phyloP scores from a whole-genome alignment of 2,888 invertebrate genomes.

The Tyria jacobaeae region DNA sequence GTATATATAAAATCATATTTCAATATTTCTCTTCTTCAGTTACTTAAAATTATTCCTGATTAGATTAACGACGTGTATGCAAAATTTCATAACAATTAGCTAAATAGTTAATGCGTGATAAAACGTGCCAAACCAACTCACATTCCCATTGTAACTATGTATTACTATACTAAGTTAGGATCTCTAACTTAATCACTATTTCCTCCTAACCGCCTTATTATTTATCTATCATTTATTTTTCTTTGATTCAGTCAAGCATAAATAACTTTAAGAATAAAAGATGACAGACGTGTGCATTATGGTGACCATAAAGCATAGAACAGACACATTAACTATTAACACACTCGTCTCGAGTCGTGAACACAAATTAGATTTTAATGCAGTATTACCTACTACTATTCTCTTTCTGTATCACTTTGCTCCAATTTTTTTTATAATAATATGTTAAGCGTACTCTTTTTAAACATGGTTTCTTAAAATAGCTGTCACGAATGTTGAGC shows the following conservation, averaged over 20 bases:
- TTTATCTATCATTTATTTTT: neutral
- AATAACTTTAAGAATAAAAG: neutral
- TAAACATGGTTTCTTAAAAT: neutral
- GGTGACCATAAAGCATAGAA: conserved; percentile 2
- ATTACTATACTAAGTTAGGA: no score
- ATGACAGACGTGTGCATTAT: neutral
- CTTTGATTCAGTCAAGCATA: neutral
- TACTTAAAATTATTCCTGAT: no score
- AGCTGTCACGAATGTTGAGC: neutral
- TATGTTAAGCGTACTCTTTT: neutral
- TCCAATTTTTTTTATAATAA: conserved; percentile 14
- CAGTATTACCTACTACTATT: conserved; percentile 8
- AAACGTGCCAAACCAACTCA: no score
- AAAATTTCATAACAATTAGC: no score
- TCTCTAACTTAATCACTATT: no score
- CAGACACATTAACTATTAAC: neutral
- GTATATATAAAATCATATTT: no score
- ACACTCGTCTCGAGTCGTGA: conserved; percentile 4
- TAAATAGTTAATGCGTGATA: no score
- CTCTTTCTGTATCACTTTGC: conserved; percentile 4
- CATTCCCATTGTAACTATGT: no score
- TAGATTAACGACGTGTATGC: no score
- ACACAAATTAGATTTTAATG: conserved; percentile 16
- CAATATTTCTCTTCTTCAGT: no score
- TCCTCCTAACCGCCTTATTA: neutral